Evolutionary conservation across 2,113 vertebrate genomes (phyloP).

Genomic region (Ammodytes dubius): DNA sequence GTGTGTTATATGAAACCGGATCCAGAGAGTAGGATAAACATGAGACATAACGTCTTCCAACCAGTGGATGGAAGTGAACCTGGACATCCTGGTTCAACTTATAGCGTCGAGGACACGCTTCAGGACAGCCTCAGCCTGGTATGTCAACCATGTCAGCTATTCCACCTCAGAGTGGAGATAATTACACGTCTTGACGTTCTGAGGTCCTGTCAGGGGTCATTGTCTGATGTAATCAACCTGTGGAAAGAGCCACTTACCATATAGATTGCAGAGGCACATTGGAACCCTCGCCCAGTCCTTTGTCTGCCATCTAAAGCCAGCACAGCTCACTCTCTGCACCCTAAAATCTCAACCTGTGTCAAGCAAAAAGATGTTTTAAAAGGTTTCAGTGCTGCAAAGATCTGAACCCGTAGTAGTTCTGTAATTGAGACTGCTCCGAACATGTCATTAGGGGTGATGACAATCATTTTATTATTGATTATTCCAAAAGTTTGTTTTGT

Average conservation of each 20-base stretch:
- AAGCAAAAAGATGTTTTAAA: constrained; percentile 5
- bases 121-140: not conserved
- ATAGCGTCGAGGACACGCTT: not conserved
- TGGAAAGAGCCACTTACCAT: constrained; percentile 44
- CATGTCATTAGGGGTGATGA: no score
- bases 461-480: not conserved
- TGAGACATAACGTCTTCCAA: constrained; percentile 7
- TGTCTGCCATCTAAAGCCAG: not conserved
- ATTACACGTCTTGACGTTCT: constrained; percentile 10
- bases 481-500: not conserved
- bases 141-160: constrained; percentile 20
- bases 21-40: constrained; percentile 8
- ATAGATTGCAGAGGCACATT: constrained; percentile 41
- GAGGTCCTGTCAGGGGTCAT: constrained; percentile 31
- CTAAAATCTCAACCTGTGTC: not conserved
- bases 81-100: not conserved
- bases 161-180: constrained; percentile 12
- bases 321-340: not conserved
- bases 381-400: not conserved
- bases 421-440: not conserved
- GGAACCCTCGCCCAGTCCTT: constrained; percentile 16
- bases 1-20: not conserved
- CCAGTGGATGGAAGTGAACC: constrained; percentile 1
- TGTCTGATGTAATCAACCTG: constrained; percentile 21
- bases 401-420: not conserved